Evolutionary conservation across 2,888 invertebrate genomes (phyloP).

Genomic region (Phlogophora meticulosa): DNA sequence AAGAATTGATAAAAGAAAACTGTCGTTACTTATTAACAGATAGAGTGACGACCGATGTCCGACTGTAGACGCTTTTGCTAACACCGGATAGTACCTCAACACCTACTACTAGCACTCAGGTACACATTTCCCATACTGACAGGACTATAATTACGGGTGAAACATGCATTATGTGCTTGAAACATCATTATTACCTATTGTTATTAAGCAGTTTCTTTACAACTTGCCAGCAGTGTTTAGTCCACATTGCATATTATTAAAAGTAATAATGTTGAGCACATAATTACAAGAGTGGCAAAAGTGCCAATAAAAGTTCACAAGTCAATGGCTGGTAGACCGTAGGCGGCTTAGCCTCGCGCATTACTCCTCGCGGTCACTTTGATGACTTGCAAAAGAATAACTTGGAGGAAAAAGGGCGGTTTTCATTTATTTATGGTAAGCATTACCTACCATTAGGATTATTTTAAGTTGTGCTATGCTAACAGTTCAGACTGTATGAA

Average conservation of each 20-base stretch:
- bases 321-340: conserved; percentile 17
- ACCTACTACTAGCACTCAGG: too few relatives aligned
- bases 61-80: too few relatives aligned
- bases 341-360: background rate
- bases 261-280: conserved; percentile 17
- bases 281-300: conserved; percentile 29
- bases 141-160: too few relatives aligned
- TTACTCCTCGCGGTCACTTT: conserved; percentile 34
- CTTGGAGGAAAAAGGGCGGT: conserved; percentile 24
- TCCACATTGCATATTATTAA: background rate
- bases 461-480: conserved; percentile 16
- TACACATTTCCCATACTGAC: too few relatives aligned
- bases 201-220: conserved; percentile 6
- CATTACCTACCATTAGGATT: conserved; percentile 18
- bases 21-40: background rate
- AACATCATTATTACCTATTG: background rate
- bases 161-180: too few relatives aligned
- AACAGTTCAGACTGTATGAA: background rate
- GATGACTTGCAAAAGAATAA: conserved; percentile 35
- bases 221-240: background rate
- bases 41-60: background rate
- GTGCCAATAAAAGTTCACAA: conserved; percentile 37
- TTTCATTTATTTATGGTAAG: conserved; percentile 31
- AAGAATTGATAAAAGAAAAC: conserved; percentile 3
- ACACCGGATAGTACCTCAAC: too few relatives aligned